Evolutionary conservation across 2,888 invertebrate species (phyloP).

Genomic region (Rhagonycha fulva): DNA sequence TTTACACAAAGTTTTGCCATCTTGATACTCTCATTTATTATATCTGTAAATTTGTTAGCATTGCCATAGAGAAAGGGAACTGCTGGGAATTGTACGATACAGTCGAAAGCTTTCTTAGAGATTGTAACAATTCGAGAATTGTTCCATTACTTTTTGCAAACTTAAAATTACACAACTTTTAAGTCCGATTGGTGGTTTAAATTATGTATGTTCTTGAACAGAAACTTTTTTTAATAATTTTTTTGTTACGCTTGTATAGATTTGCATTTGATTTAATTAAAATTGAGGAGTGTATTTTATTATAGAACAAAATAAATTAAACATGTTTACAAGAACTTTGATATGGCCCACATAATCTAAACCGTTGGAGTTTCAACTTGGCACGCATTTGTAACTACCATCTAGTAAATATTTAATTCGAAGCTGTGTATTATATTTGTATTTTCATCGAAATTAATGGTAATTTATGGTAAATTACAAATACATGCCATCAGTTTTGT

Average conservation of each 20-base stretch:
- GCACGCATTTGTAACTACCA: background rate
- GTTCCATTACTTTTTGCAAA: background rate
- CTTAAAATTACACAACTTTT: background rate
- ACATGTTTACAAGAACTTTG: background rate
- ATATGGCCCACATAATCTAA: conserved; percentile 4
- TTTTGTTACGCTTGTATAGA: background rate
- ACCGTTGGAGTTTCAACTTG: background rate
- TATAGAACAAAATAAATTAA: conserved; percentile 4
- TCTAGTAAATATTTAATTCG: background rate
- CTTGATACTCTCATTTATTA: conserved; percentile 11
- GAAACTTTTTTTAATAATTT: background rate
- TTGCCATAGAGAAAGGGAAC: background rate
- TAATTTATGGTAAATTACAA: background rate
- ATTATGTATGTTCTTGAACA: background rate
- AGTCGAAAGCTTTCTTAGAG: background rate
- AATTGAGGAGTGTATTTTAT: background rate
- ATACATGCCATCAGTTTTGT: no score
- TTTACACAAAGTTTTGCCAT: conserved; percentile 6
- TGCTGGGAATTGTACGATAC: background rate
- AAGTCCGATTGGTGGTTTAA: background rate
- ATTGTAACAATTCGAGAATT: background rate
- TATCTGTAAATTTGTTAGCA: background rate
- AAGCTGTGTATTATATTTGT: background rate
- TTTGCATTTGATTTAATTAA: background rate
- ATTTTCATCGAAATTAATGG: background rate